Conservation (phyloP, 1,140 invertebrate genomes). For the Drosophila baimaii region DNA sequence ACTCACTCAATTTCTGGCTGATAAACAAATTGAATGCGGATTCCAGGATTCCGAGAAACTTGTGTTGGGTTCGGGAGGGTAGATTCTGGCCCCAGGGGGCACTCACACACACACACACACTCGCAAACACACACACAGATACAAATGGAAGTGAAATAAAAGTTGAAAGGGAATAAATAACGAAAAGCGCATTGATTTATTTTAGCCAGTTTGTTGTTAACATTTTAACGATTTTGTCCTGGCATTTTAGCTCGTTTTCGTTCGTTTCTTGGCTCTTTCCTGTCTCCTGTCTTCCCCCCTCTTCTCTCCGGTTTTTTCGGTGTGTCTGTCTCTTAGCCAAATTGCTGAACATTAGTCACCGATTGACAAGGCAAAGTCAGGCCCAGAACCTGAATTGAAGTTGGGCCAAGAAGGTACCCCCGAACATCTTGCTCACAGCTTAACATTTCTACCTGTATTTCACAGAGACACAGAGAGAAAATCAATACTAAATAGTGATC, state of each 20-base stretch:
- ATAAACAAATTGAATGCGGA: conserved; percentile 82
- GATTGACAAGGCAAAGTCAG: conserved; percentile 72
- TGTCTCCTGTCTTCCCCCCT: neutral
- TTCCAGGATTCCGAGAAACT: conserved; percentile 35
- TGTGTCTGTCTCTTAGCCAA: conserved; percentile 80
- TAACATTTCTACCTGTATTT: conserved; percentile 30
- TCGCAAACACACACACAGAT: conserved; percentile 14
- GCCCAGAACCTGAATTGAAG: conserved; percentile 36
- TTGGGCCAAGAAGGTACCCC: conserved; percentile 46
- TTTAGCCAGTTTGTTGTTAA: conserved; percentile 80
- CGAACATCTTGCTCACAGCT: conserved; percentile 6
- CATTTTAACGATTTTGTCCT: conserved; percentile 82
- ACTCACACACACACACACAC: conserved; percentile 19
- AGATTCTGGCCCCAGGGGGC: conserved; percentile 41
- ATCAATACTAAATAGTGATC: too few relatives aligned
- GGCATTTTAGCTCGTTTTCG: conserved; percentile 71
- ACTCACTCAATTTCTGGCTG: conserved; percentile 79
- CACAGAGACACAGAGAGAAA: conserved; percentile 3
- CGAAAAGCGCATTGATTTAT: conserved; percentile 79
- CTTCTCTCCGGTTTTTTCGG: conserved; percentile 41
- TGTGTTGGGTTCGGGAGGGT: neutral
- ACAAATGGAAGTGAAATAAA: conserved; percentile 57
- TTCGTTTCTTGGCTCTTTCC: conserved; percentile 9
- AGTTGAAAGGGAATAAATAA: conserved; percentile 81
- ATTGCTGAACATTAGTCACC: conserved; percentile 82